Evolutionary conservation across 2,888 invertebrate genomes (phyloP).

Genomic region (Drosophila pseudotakahashii): DNA sequence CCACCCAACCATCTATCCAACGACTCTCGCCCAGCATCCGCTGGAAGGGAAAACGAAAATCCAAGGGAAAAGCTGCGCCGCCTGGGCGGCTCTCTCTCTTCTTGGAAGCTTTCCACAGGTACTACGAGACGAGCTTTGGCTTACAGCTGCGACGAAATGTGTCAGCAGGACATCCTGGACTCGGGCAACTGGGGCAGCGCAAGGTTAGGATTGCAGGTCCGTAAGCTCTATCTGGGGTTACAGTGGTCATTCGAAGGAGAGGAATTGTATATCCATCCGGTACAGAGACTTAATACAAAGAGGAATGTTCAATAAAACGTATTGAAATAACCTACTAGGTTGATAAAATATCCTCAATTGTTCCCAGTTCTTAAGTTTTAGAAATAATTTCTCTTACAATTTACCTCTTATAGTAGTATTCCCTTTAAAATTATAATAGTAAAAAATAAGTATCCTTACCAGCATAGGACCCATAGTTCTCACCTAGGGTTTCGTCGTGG

Average conservation of each 20-base stretch:
- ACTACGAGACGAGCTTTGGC: constrained; percentile 39
- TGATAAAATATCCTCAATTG: background rate
- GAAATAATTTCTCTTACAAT: background rate
- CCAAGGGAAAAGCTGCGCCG: constrained; percentile 49
- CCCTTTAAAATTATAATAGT: background rate
- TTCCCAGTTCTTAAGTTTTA: no score
- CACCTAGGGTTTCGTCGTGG: constrained; percentile 75
- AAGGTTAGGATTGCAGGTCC: constrained; percentile 31
- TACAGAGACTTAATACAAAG: background rate
- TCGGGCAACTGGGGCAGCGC: constrained; percentile 40
- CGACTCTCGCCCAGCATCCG: constrained; percentile 58
- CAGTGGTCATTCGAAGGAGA: constrained; percentile 10
- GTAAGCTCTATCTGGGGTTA: constrained; percentile 24
- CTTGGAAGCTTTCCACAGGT: constrained; percentile 53
- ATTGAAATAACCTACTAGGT: no score
- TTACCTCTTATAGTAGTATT: background rate
- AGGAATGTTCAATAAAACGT: no score
- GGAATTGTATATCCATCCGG: background rate
- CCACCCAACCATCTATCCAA: constrained; percentile 4
- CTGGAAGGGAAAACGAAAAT: constrained; percentile 22
- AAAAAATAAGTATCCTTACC: constrained; percentile 3
- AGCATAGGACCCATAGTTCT: constrained; percentile 10
- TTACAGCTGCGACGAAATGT: constrained; percentile 64
- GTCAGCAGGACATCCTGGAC: constrained; percentile 71
- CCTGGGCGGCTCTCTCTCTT: constrained; percentile 45